Conservation (phyloP, 2,888 invertebrate genomes). For the Ephialtes manifestator region DNA sequence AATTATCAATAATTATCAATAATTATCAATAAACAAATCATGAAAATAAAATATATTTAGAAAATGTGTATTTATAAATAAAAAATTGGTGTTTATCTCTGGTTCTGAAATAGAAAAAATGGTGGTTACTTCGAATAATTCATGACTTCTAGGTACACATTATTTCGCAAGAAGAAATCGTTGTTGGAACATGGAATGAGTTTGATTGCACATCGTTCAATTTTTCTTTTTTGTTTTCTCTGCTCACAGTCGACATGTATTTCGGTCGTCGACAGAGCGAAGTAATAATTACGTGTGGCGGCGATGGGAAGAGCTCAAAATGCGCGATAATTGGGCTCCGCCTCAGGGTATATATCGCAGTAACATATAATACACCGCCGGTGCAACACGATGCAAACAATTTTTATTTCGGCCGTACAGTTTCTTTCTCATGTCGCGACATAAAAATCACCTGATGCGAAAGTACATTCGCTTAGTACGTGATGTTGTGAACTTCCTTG, state of each 20-base stretch:
- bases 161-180: constrained; percentile 23
- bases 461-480: constrained; percentile 12
- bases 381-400: background rate
- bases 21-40: too few relatives aligned
- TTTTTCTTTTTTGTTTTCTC: background rate
- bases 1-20: too few relatives aligned
- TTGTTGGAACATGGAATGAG: background rate
- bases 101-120: background rate
- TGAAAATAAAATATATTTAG: too few relatives aligned
- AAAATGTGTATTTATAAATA: too few relatives aligned
- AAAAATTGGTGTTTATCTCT: too few relatives aligned
- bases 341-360: constrained; percentile 12
- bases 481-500: constrained; percentile 18
- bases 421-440: background rate
- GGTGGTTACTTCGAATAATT: background rate
- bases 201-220: background rate
- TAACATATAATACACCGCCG: constrained; percentile 7
- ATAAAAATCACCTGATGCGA: constrained; percentile 28
- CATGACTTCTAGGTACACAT: background rate
- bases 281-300: constrained; percentile 62
- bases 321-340: constrained; percentile 60
- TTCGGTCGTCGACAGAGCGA: constrained; percentile 28
- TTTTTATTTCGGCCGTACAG: constrained; percentile 11
- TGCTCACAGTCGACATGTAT: constrained; percentile 30
- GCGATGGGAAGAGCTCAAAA: constrained; percentile 51